These are phyloP conservation scores for Leptothorax acervorum DNA, from an alignment of 2,888 invertebrate genomes.

Conservation along the genomic window DNA sequence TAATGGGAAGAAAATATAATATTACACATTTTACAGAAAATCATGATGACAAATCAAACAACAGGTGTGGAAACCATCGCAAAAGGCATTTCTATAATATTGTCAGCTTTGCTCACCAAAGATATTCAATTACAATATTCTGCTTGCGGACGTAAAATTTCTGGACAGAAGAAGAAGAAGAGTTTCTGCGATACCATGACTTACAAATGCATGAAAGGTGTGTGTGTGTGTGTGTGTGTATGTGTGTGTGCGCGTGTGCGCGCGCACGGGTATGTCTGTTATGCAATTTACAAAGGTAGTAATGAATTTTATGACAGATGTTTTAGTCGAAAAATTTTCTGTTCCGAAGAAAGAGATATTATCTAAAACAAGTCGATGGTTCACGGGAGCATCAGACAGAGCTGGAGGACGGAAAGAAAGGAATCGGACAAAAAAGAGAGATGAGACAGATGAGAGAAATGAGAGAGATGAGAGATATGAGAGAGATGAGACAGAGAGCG, in stretches of 20 bases:
- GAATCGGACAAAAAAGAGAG: no score
- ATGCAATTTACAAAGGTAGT: no score
- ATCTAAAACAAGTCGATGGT: no score
- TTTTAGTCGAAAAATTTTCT: no score
- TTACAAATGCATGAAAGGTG: neutral
- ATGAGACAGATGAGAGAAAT: no score
- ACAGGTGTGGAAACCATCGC: neutral
- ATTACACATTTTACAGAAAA: slow-evolving; percentile 10
- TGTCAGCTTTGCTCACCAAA: neutral
- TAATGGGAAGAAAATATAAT: neutral
- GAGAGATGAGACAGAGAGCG: no score
- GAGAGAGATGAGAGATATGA: no score
- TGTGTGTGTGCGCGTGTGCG: neutral
- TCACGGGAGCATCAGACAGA: no score
- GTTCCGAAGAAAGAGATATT: no score
- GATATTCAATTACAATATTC: slow-evolving; percentile 4
- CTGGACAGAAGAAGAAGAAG: slow-evolving; percentile 1
- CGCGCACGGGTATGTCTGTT: no score
- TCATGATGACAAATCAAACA: neutral
- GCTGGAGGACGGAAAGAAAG: no score
- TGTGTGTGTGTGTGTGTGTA: neutral
- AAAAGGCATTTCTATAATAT: neutral
- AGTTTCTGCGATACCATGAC: neutral
- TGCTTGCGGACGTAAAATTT: neutral
- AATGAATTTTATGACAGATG: no score